A percentile compares a stretch with the other conserved stretches of the same genome.
phyloP scores from a whole-genome alignment of 2,888 invertebrate genomes.

The Drosophila recens region DNA sequence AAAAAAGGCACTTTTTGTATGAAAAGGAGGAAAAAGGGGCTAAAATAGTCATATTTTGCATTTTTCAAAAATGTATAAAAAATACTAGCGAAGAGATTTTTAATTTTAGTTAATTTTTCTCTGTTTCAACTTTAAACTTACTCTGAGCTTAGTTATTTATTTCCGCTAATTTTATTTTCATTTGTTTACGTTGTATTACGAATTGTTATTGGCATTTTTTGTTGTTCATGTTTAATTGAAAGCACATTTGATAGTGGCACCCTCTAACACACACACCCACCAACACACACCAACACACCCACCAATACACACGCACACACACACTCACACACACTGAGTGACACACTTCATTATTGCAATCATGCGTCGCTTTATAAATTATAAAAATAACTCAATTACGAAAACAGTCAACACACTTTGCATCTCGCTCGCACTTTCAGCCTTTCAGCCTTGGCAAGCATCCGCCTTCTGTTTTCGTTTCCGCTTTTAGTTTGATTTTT shows the following conservation, averaged over 20 bases:
- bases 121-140: slow-evolving; percentile 15
- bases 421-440: neutral
- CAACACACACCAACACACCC: slow-evolving; percentile 1
- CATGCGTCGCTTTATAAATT: slow-evolving; percentile 61
- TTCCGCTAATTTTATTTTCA: slow-evolving; percentile 68
- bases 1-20: too few species aligned
- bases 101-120: neutral
- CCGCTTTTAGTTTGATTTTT: slow-evolving; percentile 63
- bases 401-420: slow-evolving; percentile 32
- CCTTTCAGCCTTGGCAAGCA: slow-evolving; percentile 37
- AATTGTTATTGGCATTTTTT: slow-evolving; percentile 67
- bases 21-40: too few species aligned
- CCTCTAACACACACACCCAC: neutral
- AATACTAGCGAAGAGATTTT: too few species aligned
- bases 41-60: too few species aligned
- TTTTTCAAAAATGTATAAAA: too few species aligned
- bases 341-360: slow-evolving; percentile 66
- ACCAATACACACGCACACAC: too few species aligned
- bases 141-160: slow-evolving; percentile 15
- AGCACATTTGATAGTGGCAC: slow-evolving; percentile 55
- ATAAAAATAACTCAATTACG: slow-evolving; percentile 73
- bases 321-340: neutral
- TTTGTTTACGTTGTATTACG: slow-evolving; percentile 63
- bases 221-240: slow-evolving; percentile 70
- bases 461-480: slow-evolving; percentile 76